Evolutionary conservation across 2,113 vertebrate species (phyloP).

Genomic region (Condylura cristata): DNA sequence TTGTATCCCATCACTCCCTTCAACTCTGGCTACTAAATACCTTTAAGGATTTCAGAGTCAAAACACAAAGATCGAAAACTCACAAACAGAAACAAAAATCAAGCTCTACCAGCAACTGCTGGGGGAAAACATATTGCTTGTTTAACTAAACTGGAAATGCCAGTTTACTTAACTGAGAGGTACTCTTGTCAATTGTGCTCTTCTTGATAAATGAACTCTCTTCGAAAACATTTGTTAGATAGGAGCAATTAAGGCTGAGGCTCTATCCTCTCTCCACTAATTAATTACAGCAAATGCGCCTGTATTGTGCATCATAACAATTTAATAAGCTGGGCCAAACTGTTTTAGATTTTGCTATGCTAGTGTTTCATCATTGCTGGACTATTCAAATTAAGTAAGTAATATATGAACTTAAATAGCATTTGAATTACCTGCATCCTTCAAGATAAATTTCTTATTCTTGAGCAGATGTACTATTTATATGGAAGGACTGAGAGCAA

Average conservation of each 20-base stretch:
- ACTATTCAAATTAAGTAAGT: conserved; percentile 60
- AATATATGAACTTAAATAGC: conserved; percentile 37
- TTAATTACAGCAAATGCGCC: conserved; percentile 65
- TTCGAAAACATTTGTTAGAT: conserved; percentile 64
- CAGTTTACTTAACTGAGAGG: not conserved
- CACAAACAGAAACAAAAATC: not conserved
- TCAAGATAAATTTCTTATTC: not conserved
- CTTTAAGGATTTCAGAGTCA: not conserved
- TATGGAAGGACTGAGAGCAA: not conserved
- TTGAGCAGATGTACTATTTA: not conserved
- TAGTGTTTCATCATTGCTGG: conserved; percentile 35
- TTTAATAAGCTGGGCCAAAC: conserved; percentile 65
- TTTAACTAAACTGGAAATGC: conserved; percentile 35
- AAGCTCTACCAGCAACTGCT: not conserved
- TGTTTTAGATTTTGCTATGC: conserved; percentile 47
- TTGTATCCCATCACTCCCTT: not conserved
- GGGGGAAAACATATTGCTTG: not conserved
- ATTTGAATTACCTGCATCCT: not conserved
- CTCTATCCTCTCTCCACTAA: conserved; percentile 43
- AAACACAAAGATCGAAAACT: not conserved
- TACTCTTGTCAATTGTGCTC: not conserved
- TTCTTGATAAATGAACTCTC: conserved; percentile 68
- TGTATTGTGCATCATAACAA: conserved; percentile 64
- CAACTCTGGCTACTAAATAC: not conserved
- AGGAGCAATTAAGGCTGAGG: conserved; percentile 62